Evolutionary conservation across 2,797 vertebrate species (phyloP), one percentile per base, ranked within the genome.

Genomic region (Rallus crepitans): DNA sequence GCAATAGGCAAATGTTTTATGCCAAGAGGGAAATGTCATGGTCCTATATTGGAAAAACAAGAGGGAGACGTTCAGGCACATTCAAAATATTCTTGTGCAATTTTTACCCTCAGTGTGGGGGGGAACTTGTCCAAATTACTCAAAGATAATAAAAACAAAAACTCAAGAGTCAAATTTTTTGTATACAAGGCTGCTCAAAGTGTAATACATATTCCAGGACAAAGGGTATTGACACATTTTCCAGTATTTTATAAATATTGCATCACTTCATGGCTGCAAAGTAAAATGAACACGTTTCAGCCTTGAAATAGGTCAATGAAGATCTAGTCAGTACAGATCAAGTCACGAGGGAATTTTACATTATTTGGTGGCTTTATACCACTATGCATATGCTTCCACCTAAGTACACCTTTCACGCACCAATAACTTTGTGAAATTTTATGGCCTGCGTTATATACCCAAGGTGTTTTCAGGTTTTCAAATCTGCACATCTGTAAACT

Each of bases 391-490:
- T 0, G 2, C 37, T 91, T 81, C 76, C 61, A 80, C 7, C 0
- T 64, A 73, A 94, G 57, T 42, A 63, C 37, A 75, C 37, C 59
- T 89, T 94, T 85, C 75, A 94, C 7, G 66, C 82, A 82, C 37
- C 39, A 73, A 42, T 48, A 70, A 63, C 28, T 93, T 64, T 6
- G 60, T 80, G 66, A 94, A 84, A 90, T 89, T 60, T 90, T 82
- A 82, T 73, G 75, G 52, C 56, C 45, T 73, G 52, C 4, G 1
- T 52, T 87, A 79, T 79, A 73, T 70, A 92, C 47, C 47, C 78
- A 70, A 52, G 56, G 71, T 92, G 37, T 89, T 94, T 89, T 53
- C 88, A 79, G 39, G 64, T 95, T 90, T 96, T 89, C 52, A 92
- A 69, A 90, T 75, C 72, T 77, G 33, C 68, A 91, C 64, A 83